Percentiles rank a stretch among this genome's conserved stretches.
Evolutionary conservation across 35 echinoderm and acorn worm species (phyloP).

Genomic region (Patiria miniata): DNA sequence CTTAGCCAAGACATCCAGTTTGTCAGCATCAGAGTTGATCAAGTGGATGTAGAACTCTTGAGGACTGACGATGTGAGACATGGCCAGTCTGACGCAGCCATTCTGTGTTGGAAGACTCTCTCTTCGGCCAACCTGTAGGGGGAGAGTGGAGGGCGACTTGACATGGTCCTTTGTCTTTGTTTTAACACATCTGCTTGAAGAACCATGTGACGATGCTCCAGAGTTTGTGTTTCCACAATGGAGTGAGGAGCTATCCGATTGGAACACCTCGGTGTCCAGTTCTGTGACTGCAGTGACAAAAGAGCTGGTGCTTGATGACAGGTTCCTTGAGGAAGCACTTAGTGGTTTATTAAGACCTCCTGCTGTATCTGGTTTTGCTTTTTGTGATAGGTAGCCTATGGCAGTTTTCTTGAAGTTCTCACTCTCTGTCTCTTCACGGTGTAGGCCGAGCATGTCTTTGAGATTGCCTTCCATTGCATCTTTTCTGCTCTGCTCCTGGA

Average conservation of each 20-base stretch:
- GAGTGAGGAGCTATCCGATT: neutral
- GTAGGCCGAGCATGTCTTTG: neutral
- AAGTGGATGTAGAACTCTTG: slow-evolving; percentile 68
- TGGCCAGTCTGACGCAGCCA: slow-evolving; percentile 41
- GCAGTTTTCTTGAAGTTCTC: neutral
- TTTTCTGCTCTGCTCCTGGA: neutral
- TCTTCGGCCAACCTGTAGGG: neutral
- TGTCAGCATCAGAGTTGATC: slow-evolving; percentile 32
- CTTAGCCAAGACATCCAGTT: slow-evolving; percentile 53
- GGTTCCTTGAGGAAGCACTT: slow-evolving; percentile 5
- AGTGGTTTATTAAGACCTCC: neutral
- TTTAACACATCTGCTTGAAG: neutral
- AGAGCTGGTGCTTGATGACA: neutral
- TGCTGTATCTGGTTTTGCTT: neutral
- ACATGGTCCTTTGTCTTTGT: neutral
- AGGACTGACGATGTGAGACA: slow-evolving; percentile 68
- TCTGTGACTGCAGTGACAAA: neutral
- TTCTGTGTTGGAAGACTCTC: neutral
- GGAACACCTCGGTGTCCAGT: neutral
- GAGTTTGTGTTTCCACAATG: no score
- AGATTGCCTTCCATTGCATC: neutral
- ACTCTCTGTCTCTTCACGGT: neutral
- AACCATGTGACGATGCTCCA: neutral
- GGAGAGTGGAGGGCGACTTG: no score
- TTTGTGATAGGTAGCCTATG: neutral